A percentile compares a stretch with the other conserved stretches of the same genome.
Conservation (phyloP, 2,888 invertebrate genomes). For the Caenorhabditis drosophilae region DNA sequence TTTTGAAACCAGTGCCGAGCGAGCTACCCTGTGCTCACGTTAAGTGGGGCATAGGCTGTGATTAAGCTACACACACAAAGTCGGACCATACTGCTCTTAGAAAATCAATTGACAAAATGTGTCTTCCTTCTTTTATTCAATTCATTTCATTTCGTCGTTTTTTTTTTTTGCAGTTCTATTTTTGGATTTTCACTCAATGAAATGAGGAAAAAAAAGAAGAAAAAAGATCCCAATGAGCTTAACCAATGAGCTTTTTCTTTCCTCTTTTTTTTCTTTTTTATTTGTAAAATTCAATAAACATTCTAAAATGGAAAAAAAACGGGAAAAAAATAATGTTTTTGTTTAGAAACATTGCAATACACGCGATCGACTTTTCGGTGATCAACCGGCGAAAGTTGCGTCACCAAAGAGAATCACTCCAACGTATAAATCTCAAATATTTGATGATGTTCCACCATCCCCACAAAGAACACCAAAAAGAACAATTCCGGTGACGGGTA, state of each 20-base stretch:
- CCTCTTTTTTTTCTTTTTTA: too few relatives aligned
- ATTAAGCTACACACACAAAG: too few relatives aligned
- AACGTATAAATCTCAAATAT: slow-evolving; percentile 65
- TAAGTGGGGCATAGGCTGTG: too few relatives aligned
- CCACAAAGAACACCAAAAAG: slow-evolving; percentile 65
- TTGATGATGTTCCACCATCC: slow-evolving; percentile 54
- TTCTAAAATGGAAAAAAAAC: too few relatives aligned
- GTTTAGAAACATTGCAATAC: slow-evolving; percentile 59
- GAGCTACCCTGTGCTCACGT: too few relatives aligned
- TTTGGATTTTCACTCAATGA: too few relatives aligned
- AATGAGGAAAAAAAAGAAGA: neutral
- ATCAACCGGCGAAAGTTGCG: slow-evolving; percentile 40
- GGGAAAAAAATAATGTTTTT: neutral
- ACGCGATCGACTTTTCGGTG: slow-evolving; percentile 59
- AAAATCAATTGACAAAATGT: too few relatives aligned
- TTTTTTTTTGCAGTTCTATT: too few relatives aligned
- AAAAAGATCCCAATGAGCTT: neutral
- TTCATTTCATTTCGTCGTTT: neutral
- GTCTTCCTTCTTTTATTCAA: neutral
- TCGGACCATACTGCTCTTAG: too few relatives aligned
- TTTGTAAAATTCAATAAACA: too few relatives aligned
- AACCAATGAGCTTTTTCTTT: too few relatives aligned
- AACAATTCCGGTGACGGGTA: slow-evolving; percentile 60
- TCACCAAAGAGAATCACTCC: slow-evolving; percentile 59
- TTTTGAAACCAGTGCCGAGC: too few relatives aligned